Evolutionary conservation across 2,888 invertebrate species (phyloP), one percentile per base, ranked within the genome.

Genomic region (Drosophila merina): DNA sequence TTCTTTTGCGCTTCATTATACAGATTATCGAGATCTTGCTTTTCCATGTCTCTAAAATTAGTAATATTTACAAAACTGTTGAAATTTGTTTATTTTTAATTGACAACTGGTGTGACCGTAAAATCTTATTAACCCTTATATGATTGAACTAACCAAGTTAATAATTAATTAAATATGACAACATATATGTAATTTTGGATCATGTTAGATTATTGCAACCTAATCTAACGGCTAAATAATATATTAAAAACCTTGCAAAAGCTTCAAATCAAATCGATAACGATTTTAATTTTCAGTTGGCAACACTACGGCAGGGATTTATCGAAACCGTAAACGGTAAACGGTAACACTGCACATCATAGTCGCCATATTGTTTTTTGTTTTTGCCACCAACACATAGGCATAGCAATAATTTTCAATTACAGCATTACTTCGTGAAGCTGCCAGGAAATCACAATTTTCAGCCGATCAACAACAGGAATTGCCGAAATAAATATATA

Each of bases 1-100:
- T 96, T 96, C 77, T 94, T 94, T 58, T 93, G 91, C 8, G 95
- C 92, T 89, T 90, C 82, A 28, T 9, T 10, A 20, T 72, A 72
- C 26, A 89, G 72, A 48, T 82, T 77, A 40, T 77, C 72, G 2
- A 76, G 67, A 3, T 79, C 57, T 5, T 77, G 58, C 1, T 82
- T 60, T 7, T 84, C 74, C 47, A 64, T 64, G 25, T 20, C 20
- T 20, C 45, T 14, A 12, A 14, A 26, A 30, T 25, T 36, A 14
- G 12, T 12, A 64, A 47, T 55, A 55, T 62, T 63, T 42, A 62
- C 31, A 63, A 63, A 28, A 33, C 9, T 31, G 56, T 10, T 45
- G 55, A 68, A 68, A 68, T 54, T 36, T 45, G n/a, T 38, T 68
- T 44, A 54, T 64, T 64, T 25, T 20, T 9, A 52, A 38, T 44